These are phyloP conservation scores for Synanthedon formicaeformis DNA, from an alignment of 2,888 invertebrate genomes.

Conservation along the genomic window DNA sequence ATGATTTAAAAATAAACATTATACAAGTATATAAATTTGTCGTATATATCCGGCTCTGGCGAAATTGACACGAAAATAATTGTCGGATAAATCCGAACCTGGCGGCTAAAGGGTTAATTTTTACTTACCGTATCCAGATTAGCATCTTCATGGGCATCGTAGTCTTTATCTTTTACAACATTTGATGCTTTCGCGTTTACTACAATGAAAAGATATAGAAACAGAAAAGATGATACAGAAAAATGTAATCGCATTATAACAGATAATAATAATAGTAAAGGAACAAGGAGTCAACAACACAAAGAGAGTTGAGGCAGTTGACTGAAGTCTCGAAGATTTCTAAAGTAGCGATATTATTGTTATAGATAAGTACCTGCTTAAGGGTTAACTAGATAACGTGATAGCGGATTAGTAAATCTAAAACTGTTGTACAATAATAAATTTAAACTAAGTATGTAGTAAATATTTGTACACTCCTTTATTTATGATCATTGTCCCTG, in stretches of 20 bases:
- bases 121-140: constrained; percentile 47
- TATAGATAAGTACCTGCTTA: background rate
- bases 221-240: too few relatives aligned
- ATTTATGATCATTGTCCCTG: background rate
- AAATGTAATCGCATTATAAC: too few relatives aligned
- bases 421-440: background rate
- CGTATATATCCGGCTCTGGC: too few relatives aligned
- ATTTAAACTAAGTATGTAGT: background rate
- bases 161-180: background rate
- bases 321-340: constrained; percentile 10
- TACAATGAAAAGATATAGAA: too few relatives aligned
- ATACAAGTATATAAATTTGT: too few relatives aligned
- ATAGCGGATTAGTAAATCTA: background rate
- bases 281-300: constrained; percentile 9
- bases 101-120: too few relatives aligned
- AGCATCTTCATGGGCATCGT: constrained; percentile 33
- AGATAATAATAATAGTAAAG: too few relatives aligned
- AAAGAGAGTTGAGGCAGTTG: constrained; percentile 11
- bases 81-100: too few relatives aligned
- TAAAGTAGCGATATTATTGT: constrained; percentile 15
- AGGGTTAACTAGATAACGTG: background rate
- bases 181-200: background rate
- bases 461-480: background rate
- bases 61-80: too few relatives aligned
- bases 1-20: too few relatives aligned